Base-by-base conservation (phyloP, 2,113 vertebrate species). In the Cercocebus atys region DNA sequence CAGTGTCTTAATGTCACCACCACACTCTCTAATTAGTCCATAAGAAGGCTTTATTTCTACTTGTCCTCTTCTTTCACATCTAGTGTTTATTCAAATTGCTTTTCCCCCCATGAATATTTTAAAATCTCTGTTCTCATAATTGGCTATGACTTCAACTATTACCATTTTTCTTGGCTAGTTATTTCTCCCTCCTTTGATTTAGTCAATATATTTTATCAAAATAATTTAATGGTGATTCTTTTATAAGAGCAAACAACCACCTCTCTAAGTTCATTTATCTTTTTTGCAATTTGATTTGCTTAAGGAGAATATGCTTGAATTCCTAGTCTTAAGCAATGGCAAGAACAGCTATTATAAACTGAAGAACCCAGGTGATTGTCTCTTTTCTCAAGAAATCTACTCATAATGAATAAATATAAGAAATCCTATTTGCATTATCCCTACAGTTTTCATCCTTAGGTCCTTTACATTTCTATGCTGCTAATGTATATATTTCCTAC, bases 201-300 rank as follows among this genome's bases (percentile, higher is more conserved):
- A 88, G 38, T 88, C 55, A 81, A 72, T 72, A 61, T 55, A 52
- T 94, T 96, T 95, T 97, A 66, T 84, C 66, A 90, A 76, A 91
- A 93, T 20, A 95, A 91, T 55, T 84, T 84, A 93, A 82, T 72
- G n/a, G 25, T 78, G n/a, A 72, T 94, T 90, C 32, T 93, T 85
- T 90, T 57, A 66, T 81, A 75, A 84, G 35, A 66, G 47, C 11
- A 61, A 97, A 75, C 14, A 93, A 57, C 30, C 12, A 88, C 40
- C 11, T 81, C 25, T 81, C 43, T 27, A 76, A 70, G 35, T 59
- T 82, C 80, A 61, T 80, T 88, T 73, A 6, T 89, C 70, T 88
- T 79, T 76, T 90, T 75, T 45, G 8, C 25, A 55, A 7, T 43
- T 94, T 93, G 76, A 84, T 88, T 94, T 88, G 45, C 43, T n/a